Percentiles rank a stretch among this genome's conserved stretches.
These are phyloP conservation scores for Lapara coniferarum DNA, from an alignment of 2,888 invertebrate species.

Conservation along the genomic window DNA sequence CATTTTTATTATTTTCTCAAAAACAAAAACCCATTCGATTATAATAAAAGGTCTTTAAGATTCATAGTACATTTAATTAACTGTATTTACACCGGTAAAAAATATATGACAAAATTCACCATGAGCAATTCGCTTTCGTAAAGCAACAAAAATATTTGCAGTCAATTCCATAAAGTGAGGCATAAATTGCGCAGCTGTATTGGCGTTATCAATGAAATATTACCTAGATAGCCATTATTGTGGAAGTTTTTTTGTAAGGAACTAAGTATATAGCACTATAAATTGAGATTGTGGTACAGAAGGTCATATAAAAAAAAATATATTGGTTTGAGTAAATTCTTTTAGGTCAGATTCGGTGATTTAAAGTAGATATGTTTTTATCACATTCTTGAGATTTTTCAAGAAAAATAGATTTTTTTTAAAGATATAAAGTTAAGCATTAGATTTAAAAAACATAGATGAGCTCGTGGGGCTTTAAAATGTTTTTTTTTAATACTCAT, in stretches of 20 bases:
- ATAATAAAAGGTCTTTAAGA: no score
- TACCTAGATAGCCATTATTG: slow-evolving; percentile 17
- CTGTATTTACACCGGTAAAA: neutral
- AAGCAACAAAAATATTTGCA: slow-evolving; percentile 24
- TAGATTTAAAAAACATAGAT: no score
- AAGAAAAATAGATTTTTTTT: no score
- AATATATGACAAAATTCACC: neutral
- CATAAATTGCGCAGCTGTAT: slow-evolving; percentile 6
- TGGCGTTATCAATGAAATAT: slow-evolving; percentile 19
- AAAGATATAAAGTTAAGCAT: no score
- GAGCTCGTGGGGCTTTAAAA: no score
- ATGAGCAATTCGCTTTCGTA: neutral
- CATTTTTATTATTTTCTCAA: no score
- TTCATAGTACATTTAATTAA: no score
- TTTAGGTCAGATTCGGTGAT: neutral
- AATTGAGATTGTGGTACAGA: neutral
- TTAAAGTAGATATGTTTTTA: neutral
- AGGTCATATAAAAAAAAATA: neutral
- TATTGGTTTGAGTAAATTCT: neutral
- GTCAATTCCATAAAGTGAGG: slow-evolving; percentile 25
- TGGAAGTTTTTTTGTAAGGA: slow-evolving; percentile 1
- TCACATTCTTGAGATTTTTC: neutral
- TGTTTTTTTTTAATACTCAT: no score
- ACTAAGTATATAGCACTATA: neutral
- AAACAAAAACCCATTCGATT: no score